Conservation (phyloP, 2,797 vertebrate genomes). For the Myiotriccus ornatus region DNA sequence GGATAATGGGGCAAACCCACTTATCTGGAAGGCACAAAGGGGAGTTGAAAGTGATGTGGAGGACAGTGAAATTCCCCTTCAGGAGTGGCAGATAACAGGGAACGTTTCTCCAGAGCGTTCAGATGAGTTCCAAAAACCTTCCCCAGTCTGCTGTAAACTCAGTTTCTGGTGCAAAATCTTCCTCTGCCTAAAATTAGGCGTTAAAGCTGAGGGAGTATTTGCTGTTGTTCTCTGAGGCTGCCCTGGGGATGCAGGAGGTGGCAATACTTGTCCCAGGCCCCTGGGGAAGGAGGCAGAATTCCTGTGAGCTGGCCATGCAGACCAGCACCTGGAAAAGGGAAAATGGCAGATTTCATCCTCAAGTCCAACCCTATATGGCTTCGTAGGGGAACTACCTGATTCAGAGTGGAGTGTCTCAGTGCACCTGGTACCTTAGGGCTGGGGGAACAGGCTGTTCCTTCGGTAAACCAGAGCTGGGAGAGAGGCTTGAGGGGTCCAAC, state of each 20-base stretch:
- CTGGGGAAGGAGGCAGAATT: neutral
- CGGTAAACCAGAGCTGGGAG: neutral
- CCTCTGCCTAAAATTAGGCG: neutral
- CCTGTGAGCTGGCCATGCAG: neutral
- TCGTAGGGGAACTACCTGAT: neutral
- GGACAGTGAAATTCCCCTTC: neutral
- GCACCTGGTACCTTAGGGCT: accelerated
- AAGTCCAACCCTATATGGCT: neutral
- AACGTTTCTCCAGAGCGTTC: accelerated
- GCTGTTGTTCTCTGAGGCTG: neutral
- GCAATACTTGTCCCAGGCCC: neutral
- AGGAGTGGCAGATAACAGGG: neutral
- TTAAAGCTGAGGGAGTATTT: neutral
- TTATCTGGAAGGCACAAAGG: neutral
- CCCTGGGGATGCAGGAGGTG: neutral
- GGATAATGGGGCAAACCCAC: neutral
- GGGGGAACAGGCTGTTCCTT: neutral
- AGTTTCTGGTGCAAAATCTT: neutral
- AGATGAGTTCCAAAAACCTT: neutral
- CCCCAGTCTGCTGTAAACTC: neutral
- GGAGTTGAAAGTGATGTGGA: accelerated
- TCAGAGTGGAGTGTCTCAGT: neutral
- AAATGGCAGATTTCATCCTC: neutral
- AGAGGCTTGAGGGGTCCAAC: neutral
- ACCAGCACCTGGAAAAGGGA: neutral